Evolutionary conservation across 2,113 vertebrate genomes (phyloP), one percentile per base, ranked within the genome.

Genomic region (Nycticorax nycticorax): DNA sequence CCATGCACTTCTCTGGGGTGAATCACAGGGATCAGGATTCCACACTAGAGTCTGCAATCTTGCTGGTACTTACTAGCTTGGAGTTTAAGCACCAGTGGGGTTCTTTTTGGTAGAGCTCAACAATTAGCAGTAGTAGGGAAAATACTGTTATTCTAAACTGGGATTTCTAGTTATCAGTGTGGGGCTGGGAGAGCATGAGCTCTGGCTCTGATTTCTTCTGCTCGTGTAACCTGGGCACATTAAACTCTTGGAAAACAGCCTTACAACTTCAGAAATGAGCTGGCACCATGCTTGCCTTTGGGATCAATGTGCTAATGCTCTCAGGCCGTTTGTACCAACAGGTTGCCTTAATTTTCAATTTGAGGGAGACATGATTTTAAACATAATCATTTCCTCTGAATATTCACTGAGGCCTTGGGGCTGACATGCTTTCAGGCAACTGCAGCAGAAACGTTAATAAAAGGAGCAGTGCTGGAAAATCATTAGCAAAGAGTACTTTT

Each of bases 311-410:
- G 55, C 45, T 89, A 74, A 84, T 52, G 79, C 79, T 95, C 82
- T 81, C 76, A 52, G 47, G 37, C 37, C 12, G 0, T 72, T 93
- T 74, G 72, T 52, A 67, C 33, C 94, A 91, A 94, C 88, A 93
- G 79, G 93, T 94, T 92, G 43, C 72, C 39, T 68, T 92, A 64
- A 88, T 91, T 92, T 92, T 95, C 43, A 20, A 14, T 60, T 74
- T 92, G 47, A 35, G 37, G 75, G 45, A 88, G 83, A 75, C 64
- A 88, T 5, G 39, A 87, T 68, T 96, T 94, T 91, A 74, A 81
- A 81, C 35, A 68, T 84, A 86, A 93, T 93, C 0, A 1, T 63
- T 91, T 89, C 24, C 68, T 82, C 81, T 95, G 94, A 92, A 92
- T 89, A 96, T 83, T 96, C 89, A 62, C 88, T 0, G 2, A 78